Evolutionary conservation across 2,113 vertebrate genomes (phyloP).

Genomic region (Colaptes auratus): DNA sequence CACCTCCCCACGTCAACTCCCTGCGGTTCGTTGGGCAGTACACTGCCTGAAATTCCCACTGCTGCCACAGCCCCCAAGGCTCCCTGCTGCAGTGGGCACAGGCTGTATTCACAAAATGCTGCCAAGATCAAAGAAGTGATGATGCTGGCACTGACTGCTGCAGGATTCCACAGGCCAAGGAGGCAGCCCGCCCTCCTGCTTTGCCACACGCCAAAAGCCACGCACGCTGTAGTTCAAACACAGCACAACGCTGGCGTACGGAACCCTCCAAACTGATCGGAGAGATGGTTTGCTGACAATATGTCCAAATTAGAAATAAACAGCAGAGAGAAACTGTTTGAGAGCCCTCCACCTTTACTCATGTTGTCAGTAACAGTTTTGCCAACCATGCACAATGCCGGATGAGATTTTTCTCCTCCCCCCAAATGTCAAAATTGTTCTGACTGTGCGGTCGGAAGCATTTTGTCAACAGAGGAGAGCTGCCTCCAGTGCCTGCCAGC

Average conservation of each 20-base stretch:
- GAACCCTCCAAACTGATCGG: not conserved
- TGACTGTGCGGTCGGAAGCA: slow-evolving; percentile 49
- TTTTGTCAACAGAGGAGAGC: not conserved
- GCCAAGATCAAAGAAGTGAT: not conserved
- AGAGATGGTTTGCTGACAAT: not conserved
- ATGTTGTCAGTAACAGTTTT: slow-evolving; percentile 69
- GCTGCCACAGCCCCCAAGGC: not conserved
- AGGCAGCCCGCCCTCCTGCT: not conserved
- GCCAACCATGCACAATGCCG: slow-evolving; percentile 65
- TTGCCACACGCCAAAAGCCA: not conserved
- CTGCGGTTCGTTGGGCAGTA: accelerated
- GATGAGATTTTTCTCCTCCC: slow-evolving; percentile 48
- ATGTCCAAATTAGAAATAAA: slow-evolving; percentile 15
- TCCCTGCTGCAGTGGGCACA: not conserved
- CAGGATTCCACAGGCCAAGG: not conserved
- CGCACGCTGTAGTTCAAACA: not conserved
- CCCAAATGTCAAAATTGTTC: slow-evolving; percentile 65
- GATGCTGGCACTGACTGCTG: not conserved
- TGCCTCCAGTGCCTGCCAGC: not conserved
- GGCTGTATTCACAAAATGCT: not conserved
- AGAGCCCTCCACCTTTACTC: slow-evolving; percentile 54
- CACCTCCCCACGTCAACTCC: not conserved
- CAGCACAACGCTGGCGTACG: accelerated
- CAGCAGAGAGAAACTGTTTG: slow-evolving; percentile 7
- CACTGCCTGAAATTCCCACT: accelerated